Evolutionary conservation across 2,888 invertebrate genomes (phyloP), one percentile per base, ranked within the genome.

Genomic region (Lochmaea crataegi): DNA sequence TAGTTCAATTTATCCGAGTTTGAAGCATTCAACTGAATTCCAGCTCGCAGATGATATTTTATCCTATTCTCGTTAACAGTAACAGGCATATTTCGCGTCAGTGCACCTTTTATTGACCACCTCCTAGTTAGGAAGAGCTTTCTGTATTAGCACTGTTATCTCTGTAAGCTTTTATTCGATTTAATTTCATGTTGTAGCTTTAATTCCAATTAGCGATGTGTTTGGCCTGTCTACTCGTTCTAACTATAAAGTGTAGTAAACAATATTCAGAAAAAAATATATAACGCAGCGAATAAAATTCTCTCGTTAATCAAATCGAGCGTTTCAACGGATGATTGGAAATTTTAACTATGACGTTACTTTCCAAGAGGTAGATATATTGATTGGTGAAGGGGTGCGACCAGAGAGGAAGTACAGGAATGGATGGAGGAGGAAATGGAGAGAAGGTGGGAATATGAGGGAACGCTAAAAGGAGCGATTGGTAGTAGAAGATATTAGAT

Each of bases 121-220:
- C 16, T 26, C 14, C 60, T n/a, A 32, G 60, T 60, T 60, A 60
- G 14, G 9, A 38, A 38, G 3, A 32, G 60, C 32, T 38, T 60
- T 38, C 9, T 58, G 26, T 14, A 58, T 58, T 22, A 58, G 32
- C 58, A 26, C 14, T 38, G 60, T 60, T 16, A 60, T 60, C 32
- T 60, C 32, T 60, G 11, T n/a, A 16, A 32, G 60, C 60, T n/a
- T 60, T 38, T 60, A 38, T 60, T 38, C 16, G 32, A 60, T 60
- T 60, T 60, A n/a, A 60, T 32, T 60, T 32, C 16, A 32, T 38
- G 60, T 60, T 60, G n/a, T n/a, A 60, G 38, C 38, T 60, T 60
- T 38, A 38, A 60, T 60, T 58, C 60, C 60, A 60, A 60, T 60
- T 38, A 60, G 60, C 38, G 16, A 53, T 53, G 16, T 18, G 18